A percentile compares a stretch with the other conserved stretches of the same genome.
Evolutionary conservation across 2,888 invertebrate species (phyloP).

Genomic region (Mongoloraphidia duomilia): DNA sequence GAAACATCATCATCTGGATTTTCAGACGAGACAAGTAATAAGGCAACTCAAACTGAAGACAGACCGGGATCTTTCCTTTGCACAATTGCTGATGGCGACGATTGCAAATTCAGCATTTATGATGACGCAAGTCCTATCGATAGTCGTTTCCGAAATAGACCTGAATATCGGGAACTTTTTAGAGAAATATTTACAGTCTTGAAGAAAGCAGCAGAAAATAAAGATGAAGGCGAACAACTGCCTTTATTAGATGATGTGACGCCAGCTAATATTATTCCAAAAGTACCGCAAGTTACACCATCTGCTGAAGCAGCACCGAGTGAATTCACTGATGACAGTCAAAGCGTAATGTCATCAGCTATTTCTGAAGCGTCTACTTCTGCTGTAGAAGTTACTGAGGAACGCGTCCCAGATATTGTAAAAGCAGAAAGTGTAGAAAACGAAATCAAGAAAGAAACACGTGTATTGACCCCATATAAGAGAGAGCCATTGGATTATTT

Average conservation of each 20-base stretch:
- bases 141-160: conserved; percentile 66
- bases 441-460: conserved; percentile 29
- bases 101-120: conserved; percentile 75
- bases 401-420: conserved; percentile 23
- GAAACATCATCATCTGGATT: conserved; percentile 77
- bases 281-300: conserved; percentile 55
- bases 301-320: conserved; percentile 48
- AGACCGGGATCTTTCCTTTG: conserved; percentile 70
- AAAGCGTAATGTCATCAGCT: conserved; percentile 60
- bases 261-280: conserved; percentile 27
- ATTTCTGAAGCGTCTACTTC: conserved; percentile 59
- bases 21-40: conserved; percentile 71
- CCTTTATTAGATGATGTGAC: conserved; percentile 53
- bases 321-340: conserved; percentile 54
- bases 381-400: conserved; percentile 40
- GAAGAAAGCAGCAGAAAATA: conserved; percentile 70
- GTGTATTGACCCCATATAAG: conserved; percentile 47
- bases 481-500: conserved; percentile 64
- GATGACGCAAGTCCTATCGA: conserved; percentile 63
- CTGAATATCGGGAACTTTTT: conserved; percentile 67
- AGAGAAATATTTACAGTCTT: conserved; percentile 72
- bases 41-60: conserved; percentile 67
- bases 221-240: conserved; percentile 62
- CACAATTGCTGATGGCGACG: conserved; percentile 73
- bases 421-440: conserved; percentile 25